Base-by-base conservation (phyloP, 2,113 vertebrate species). In the Scartelaos histophorus region DNA sequence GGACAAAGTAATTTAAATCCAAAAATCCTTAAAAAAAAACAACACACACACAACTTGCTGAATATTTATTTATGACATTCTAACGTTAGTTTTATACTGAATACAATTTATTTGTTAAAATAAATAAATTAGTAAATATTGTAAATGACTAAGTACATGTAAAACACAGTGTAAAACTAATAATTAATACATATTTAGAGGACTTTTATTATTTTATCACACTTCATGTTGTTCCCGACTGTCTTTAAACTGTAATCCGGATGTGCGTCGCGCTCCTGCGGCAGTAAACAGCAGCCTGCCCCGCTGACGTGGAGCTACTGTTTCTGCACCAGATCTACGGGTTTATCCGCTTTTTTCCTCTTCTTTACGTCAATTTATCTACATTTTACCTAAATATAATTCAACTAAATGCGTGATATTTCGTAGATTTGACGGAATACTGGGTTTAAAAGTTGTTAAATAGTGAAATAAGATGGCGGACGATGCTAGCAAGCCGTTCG, bases 401-500 rank as follows among this genome's bases (percentile, higher is more conserved):
- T 1, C 13, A 0, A 1, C 17, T 68, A 2, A 47, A 46, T 15
- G 9, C 58, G n/a, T 0, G 9, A 21, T 3, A 13, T 43, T 45
- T 16, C 6, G 17, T 1, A 62, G 0, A 74, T 54, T 19, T 45
- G 17, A 2, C 17, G 0, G 1, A 7, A 22, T 7, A 19, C 2
- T 24, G 5, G 13, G 10, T 24, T 29, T 15, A 11, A 38, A 66
- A 15, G n/a, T 16, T 13, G 34, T 65, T 10, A 16, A 6, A 24
- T 21, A 46, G 16, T 7, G 0, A 0, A 24, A 15, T 7, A 24
- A 90, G 54, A 94, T 94, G 92, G 92, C 70, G 24, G 91, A 90
- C 13, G 92, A 92, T 65, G 77, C 90, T 69, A 92, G 85, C 74
- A 91, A 89, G 68, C 87, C 91, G 79, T 99, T 99, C 83, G 91